These are phyloP conservation scores for Ganaspis sp. DNA, from an alignment of 1,140 invertebrate species.

Conservation along the genomic window DNA sequence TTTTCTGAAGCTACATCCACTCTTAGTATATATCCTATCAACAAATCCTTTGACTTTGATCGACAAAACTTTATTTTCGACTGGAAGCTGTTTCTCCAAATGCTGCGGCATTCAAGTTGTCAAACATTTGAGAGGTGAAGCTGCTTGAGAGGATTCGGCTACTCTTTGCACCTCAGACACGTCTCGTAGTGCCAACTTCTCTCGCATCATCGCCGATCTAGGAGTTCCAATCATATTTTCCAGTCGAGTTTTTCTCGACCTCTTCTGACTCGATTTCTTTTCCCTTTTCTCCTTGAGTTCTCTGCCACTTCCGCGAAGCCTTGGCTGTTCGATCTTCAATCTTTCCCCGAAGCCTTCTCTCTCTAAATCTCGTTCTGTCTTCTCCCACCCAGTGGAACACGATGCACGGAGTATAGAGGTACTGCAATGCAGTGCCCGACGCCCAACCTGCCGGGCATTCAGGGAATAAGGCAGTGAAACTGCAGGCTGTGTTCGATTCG, in stretches of 20 bases:
- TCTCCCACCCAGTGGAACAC: conserved; percentile 44
- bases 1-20: too few species aligned
- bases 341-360: conserved; percentile 37
- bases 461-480: conserved; percentile 54
- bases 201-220: conserved; percentile 16
- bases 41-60: too few species aligned
- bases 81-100: too few species aligned
- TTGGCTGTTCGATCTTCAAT: conserved; percentile 12
- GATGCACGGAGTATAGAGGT: conserved; percentile 57
- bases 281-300: neutral
- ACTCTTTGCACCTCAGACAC: neutral
- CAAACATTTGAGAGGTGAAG: neutral
- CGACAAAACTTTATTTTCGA: too few species aligned
- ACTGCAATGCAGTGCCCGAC: conserved; percentile 71
- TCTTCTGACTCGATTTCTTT: conserved; percentile 15
- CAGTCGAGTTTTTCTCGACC: neutral
- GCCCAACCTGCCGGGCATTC: conserved; percentile 65
- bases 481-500: conserved; percentile 42
- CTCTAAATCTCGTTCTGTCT: conserved; percentile 52
- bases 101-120: neutral
- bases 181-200: conserved; percentile 11
- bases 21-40: too few species aligned
- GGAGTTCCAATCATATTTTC: conserved; percentile 26
- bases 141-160: neutral
- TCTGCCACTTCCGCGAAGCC: too few species aligned